These are phyloP conservation scores for Acholoe squamosa DNA, from an alignment of 2,888 invertebrate genomes.

Conservation along the genomic window DNA sequence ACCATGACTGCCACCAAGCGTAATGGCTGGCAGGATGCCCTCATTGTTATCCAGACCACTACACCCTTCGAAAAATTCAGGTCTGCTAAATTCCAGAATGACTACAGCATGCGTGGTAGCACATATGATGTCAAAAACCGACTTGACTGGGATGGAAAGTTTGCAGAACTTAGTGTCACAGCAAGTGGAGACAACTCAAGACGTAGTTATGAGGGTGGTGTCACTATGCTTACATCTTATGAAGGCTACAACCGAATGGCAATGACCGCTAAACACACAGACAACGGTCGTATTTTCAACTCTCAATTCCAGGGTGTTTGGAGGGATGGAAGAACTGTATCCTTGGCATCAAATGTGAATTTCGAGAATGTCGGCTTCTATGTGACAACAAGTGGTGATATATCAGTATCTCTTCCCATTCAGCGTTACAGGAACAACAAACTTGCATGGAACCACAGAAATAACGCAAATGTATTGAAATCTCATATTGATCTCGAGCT, in stretches of 20 bases:
- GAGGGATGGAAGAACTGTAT: slow-evolving; percentile 64
- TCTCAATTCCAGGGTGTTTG: slow-evolving; percentile 64
- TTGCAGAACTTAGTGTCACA: slow-evolving; percentile 33
- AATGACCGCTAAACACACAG: slow-evolving; percentile 23
- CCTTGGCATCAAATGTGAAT: slow-evolving; percentile 61
- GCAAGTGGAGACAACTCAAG: not conserved
- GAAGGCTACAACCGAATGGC: slow-evolving; percentile 15
- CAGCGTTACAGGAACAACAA: slow-evolving; percentile 46
- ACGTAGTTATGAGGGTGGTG: slow-evolving; percentile 3
- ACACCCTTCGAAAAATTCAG: slow-evolving; percentile 53
- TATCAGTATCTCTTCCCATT: slow-evolving; percentile 66
- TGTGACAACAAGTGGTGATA: slow-evolving; percentile 66
- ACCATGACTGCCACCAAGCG: slow-evolving; percentile 22
- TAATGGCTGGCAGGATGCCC: slow-evolving; percentile 44
- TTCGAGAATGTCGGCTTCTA: slow-evolving; percentile 55
- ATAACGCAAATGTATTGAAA: slow-evolving; percentile 62
- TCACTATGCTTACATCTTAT: slow-evolving; percentile 52
- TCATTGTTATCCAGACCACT: not conserved
- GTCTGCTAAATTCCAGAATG: not conserved
- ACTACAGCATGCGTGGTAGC: slow-evolving; percentile 53
- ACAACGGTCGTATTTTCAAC: slow-evolving; percentile 19
- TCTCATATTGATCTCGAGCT: slow-evolving; percentile 60
- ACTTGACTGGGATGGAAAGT: slow-evolving; percentile 20
- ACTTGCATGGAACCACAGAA: slow-evolving; percentile 66
- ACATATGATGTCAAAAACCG: slow-evolving; percentile 27